Evolutionary conservation across 2,888 invertebrate species (phyloP).

Genomic region (Augiades crinisus): DNA sequence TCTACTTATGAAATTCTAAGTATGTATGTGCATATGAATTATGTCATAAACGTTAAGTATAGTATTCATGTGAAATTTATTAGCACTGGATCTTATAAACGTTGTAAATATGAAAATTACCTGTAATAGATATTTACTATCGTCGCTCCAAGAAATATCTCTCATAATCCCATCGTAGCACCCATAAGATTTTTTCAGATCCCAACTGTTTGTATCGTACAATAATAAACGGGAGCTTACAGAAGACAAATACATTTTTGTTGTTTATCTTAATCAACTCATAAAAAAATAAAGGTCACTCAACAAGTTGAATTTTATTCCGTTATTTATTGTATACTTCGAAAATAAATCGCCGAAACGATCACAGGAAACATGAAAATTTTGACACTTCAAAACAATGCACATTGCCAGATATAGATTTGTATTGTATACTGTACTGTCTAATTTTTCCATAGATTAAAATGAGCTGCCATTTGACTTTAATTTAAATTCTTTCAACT

Average conservation of each 20-base stretch:
- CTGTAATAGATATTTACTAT: conserved; percentile 75
- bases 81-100: too few species aligned
- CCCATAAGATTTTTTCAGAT: conserved; percentile 74
- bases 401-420: conserved; percentile 6
- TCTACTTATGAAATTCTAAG: background rate
- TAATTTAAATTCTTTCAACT: too few species aligned
- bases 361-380: conserved; percentile 35
- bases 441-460: background rate
- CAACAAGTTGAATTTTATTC: background rate
- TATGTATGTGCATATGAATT: background rate
- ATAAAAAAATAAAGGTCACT: conserved; percentile 1
- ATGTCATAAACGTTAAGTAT: background rate
- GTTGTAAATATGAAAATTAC: too few species aligned
- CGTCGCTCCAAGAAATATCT: conserved; percentile 76
- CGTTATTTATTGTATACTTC: background rate
- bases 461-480: conserved; percentile 14
- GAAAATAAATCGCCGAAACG: conserved; percentile 11
- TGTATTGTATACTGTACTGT: too few species aligned
- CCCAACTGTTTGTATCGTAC: conserved; percentile 78
- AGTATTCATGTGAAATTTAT: too few species aligned
- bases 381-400: conserved; percentile 37
- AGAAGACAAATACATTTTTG: conserved; percentile 79
- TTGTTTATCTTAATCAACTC: background rate
- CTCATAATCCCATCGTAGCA: conserved; percentile 66
- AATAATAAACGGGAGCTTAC: conserved; percentile 79